These are phyloP conservation scores for Diabrotica undecimpunctata DNA, from an alignment of 1,140 invertebrate genomes.

Conservation along the genomic window DNA sequence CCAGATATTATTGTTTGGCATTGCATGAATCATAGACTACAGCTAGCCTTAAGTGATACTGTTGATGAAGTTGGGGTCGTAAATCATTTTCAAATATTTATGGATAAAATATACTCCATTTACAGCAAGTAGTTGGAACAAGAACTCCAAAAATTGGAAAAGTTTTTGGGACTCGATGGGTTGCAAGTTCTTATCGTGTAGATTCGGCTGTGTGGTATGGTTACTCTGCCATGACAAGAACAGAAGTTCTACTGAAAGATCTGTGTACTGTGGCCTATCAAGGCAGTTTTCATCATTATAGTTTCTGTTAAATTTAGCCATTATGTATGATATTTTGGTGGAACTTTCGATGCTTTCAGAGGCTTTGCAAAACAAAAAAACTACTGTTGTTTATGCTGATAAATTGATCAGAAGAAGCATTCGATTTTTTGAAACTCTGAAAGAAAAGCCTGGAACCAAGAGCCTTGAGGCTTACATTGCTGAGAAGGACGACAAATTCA, in stretches of 20 bases:
- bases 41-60: background rate
- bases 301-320: too few species aligned
- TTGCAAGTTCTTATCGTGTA: background rate
- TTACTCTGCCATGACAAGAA: background rate
- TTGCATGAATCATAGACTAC: constrained; percentile 2
- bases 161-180: background rate
- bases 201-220: background rate
- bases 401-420: too few species aligned
- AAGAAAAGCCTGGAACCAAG: too few species aligned
- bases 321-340: too few species aligned
- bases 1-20: constrained; percentile 4
- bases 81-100: background rate
- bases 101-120: constrained; percentile 1
- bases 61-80: background rate
- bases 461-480: background rate
- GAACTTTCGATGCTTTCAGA: too few species aligned
- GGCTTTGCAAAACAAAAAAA: too few species aligned
- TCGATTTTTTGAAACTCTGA: too few species aligned
- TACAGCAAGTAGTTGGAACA: background rate
- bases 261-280: background rate
- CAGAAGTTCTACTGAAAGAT: background rate
- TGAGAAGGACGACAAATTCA: background rate
- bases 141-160: background rate
- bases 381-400: too few species aligned
- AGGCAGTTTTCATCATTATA: background rate